Evolutionary conservation across 2,888 invertebrate genomes (phyloP), one percentile per base, ranked within the genome.

Genomic region (Himalopsyche kuldschensis): DNA sequence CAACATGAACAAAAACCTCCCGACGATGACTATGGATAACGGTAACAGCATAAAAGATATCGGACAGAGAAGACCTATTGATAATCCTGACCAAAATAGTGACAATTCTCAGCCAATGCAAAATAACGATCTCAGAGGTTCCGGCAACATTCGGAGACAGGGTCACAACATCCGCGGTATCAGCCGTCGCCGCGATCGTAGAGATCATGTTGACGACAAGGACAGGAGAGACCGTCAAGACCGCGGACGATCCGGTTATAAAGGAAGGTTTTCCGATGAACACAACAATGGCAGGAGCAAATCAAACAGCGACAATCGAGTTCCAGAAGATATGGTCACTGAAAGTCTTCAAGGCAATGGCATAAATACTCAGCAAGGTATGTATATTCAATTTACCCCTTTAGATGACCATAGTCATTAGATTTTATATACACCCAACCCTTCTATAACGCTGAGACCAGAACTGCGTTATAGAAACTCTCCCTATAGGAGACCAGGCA

Each of bases 1-100:
- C 87, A 93, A 93, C 87, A 91, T 91, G 78, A 93, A 91, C 87
- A 94, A 94, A 88, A 93, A 92, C 87, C 93, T 93, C 87, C 92
- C 93, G 0, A 91, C 93, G 1, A 89, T 92, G 87, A 89, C 92
- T 17, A 80, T 83, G 47, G 69, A 82, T 20, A 77, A 77, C 5
- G 79, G 47, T n/a, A 47, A 24, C 17, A 63, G 48, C 5, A 47
- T 48, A 17, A 79, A 79, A 47, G 82, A 82, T 17, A 69, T 41
- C 24, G 32, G 69, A 6, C 78, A 82, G 30, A 63, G 78, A 15
- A 31, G 82, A 69, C 48, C 78, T 31, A 27, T 30, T 0, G 82
- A 82, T 15, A 75, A 75, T 8, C 48, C 48, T 20, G 82, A 82
- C 24, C 79, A 79, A 47, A 78, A 31, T 8, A 41, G 27, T 10